These are phyloP conservation scores for Ptychochromis oligacanthus DNA, from an alignment of 2,113 vertebrate species.

Conservation along the genomic window DNA sequence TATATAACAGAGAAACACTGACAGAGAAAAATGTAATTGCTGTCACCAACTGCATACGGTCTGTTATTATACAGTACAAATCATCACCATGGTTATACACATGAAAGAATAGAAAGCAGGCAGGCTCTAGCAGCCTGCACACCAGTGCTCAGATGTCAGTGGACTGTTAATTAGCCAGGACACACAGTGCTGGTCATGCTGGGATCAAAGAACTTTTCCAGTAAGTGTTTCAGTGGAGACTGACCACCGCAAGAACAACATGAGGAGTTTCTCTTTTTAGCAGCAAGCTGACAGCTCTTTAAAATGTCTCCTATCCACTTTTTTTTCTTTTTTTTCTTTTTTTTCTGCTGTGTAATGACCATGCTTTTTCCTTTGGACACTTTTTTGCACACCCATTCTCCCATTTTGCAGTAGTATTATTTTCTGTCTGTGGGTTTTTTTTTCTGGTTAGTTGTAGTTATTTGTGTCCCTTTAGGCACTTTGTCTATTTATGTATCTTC, in stretches of 20 bases:
- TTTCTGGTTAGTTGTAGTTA: not conserved
- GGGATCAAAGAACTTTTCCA: conserved; percentile 46
- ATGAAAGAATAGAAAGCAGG: conserved; percentile 26
- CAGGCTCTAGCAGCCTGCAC: conserved; percentile 34
- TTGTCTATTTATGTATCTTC: not conserved
- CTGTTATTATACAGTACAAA: not conserved
- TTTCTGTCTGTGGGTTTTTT: not conserved
- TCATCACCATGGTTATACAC: conserved; percentile 6
- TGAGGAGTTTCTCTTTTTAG: not conserved
- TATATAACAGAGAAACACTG: not conserved
- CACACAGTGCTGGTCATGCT: conserved; percentile 21
- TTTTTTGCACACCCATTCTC: not conserved
- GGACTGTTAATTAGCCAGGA: conserved; percentile 48
- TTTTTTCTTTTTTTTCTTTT: not conserved
- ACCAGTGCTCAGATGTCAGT: conserved; percentile 15
- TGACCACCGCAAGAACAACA: not conserved
- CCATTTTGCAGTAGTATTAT: not conserved
- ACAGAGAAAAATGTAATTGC: not conserved
- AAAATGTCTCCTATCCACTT: not conserved
- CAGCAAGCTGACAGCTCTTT: not conserved
- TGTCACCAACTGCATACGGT: not conserved
- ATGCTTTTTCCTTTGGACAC: not conserved
- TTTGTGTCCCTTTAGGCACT: not conserved
- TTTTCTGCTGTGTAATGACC: no score
- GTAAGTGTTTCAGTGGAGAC: conserved; percentile 13